Evolutionary conservation across 64 coral and sea anemone genomes (phyloP).

Genomic region (Pocillopora verrucosa): DNA sequence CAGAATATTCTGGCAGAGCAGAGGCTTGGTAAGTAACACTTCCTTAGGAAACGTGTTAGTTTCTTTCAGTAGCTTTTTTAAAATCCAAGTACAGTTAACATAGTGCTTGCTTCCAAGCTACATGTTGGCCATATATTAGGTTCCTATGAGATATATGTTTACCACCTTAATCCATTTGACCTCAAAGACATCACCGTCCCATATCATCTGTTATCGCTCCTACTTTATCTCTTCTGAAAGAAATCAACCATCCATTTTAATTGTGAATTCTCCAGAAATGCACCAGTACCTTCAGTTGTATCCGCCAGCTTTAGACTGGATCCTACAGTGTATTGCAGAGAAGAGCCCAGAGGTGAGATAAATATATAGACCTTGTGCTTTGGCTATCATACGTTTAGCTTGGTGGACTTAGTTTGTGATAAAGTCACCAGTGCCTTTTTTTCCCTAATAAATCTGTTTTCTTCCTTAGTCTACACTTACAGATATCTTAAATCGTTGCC

Average conservation of each 20-base stretch:
- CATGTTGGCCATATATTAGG: no score
- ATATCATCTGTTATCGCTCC: no score
- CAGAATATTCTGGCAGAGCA: conserved; percentile 95
- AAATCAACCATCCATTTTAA: not conserved
- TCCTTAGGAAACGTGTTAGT: no score
- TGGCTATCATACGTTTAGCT: not conserved
- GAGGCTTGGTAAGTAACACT: conserved; percentile 61
- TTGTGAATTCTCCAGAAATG: conserved; percentile 64
- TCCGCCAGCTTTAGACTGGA: conserved; percentile 94
- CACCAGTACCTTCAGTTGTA: conserved; percentile 93
- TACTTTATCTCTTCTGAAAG: not conserved
- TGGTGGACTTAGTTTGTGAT: not conserved
- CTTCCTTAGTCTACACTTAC: conserved; percentile 73
- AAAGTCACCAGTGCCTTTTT: not conserved
- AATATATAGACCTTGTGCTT: not conserved
- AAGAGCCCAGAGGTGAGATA: conserved; percentile 77
- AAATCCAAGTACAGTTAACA: no score
- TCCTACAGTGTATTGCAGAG: conserved; percentile 93
- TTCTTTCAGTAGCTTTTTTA: no score
- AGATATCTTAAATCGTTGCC: conserved; percentile 91
- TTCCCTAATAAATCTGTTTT: not conserved
- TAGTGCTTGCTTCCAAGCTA: no score
- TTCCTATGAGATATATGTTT: no score
- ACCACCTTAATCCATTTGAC: no score
- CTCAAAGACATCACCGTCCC: no score